Evolutionary conservation across 2,113 vertebrate species (phyloP).

Genomic region (Nibea albiflora): DNA sequence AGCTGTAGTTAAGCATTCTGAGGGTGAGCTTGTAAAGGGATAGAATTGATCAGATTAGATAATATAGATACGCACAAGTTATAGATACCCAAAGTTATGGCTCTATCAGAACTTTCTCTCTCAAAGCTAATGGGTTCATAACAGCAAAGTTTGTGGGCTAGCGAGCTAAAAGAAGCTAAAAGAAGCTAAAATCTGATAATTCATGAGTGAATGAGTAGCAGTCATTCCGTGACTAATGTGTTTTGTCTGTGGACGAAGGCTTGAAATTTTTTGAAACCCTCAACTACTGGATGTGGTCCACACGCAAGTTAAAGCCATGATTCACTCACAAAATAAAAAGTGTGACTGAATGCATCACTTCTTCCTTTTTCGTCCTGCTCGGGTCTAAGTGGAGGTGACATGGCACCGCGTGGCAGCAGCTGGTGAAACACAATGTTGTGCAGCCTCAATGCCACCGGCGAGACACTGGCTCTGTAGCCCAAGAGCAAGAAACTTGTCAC

Average conservation of each 20-base stretch:
- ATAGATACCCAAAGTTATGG: neutral
- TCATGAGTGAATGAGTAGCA: neutral
- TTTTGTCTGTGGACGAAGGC: neutral
- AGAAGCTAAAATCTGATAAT: neutral
- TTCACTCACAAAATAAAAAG: conserved; percentile 37
- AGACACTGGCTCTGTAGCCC: conserved; percentile 17
- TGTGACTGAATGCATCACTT: neutral
- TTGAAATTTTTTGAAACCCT: neutral
- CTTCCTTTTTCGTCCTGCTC: conserved; percentile 16
- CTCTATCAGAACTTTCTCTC: neutral
- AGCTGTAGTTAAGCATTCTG: conserved; percentile 3
- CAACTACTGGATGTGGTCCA: neutral
- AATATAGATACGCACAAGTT: too few relatives aligned
- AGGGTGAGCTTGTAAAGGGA: conserved; percentile 4
- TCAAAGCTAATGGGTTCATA: neutral
- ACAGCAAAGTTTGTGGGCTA: neutral
- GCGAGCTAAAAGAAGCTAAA: neutral
- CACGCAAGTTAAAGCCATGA: neutral
- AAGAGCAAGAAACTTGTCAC: conserved; percentile 63
- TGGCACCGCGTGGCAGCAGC: neutral
- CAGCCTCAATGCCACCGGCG: neutral
- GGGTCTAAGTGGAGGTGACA: conserved; percentile 61
- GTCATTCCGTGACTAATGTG: neutral
- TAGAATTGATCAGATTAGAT: neutral
- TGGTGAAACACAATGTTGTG: conserved; percentile 5